Evolutionary conservation across 1,140 invertebrate genomes (phyloP).

Genomic region (Vollenhovia emeryi): DNA sequence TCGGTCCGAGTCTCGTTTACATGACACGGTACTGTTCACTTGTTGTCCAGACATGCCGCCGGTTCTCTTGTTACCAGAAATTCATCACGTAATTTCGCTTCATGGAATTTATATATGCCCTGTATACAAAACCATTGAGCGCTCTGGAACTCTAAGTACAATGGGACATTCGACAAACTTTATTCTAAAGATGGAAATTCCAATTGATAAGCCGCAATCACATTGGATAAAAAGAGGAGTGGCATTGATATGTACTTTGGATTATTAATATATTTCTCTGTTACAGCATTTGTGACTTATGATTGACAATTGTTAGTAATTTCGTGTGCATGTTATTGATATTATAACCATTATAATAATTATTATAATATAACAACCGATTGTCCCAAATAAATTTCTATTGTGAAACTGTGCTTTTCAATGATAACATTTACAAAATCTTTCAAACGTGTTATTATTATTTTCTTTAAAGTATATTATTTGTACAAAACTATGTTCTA

Average conservation of each 20-base stretch:
- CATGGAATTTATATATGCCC: slow-evolving; percentile 89
- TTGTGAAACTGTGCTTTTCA: not conserved
- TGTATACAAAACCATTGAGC: slow-evolving; percentile 90
- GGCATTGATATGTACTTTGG: slow-evolving; percentile 91
- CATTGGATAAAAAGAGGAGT: slow-evolving; percentile 94
- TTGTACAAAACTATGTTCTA: not conserved
- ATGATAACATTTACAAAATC: not conserved
- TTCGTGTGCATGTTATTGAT: not conserved
- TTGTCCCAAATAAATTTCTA: not conserved
- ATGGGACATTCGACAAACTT: slow-evolving; percentile 94
- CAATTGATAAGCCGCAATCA: slow-evolving; percentile 86
- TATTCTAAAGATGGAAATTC: slow-evolving; percentile 90
- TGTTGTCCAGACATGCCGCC: slow-evolving; percentile 87
- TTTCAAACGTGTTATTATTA: not conserved
- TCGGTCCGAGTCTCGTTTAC: not conserved
- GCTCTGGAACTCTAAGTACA: slow-evolving; percentile 90
- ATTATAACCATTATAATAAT: not conserved
- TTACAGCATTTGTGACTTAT: not conserved
- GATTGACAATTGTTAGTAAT: not conserved
- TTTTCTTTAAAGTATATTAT: not conserved
- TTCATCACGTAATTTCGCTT: slow-evolving; percentile 81
- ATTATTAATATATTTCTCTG: slow-evolving; percentile 86
- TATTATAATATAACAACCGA: not conserved
- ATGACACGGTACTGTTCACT: not conserved
- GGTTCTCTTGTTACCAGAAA: slow-evolving; percentile 88